Evolutionary conservation across 2,888 invertebrate genomes (phyloP).

Genomic region (Philaethria dido): DNA sequence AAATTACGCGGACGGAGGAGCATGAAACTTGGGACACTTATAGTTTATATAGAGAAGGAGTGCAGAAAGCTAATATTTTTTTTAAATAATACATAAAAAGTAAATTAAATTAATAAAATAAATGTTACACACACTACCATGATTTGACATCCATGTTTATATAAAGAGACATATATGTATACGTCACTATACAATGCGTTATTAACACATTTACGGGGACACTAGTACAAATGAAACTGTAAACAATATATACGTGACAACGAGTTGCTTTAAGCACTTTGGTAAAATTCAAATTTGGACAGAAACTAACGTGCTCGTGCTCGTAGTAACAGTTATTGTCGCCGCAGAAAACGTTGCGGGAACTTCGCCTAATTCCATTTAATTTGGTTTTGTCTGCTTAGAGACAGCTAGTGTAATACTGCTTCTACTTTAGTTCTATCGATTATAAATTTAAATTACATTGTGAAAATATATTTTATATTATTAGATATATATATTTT

Average conservation of each 20-base stretch:
- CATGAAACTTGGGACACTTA: too few species aligned
- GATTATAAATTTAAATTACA: background rate
- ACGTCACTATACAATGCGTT: too few species aligned
- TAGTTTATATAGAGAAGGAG: too few species aligned
- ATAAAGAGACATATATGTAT: too few species aligned
- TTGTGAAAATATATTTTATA: background rate
- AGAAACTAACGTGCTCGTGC: conserved; percentile 11
- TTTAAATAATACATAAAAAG: too few species aligned
- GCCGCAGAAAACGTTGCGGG: conserved; percentile 11
- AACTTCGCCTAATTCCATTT: conserved; percentile 21
- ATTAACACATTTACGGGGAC: too few species aligned
- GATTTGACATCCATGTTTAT: too few species aligned
- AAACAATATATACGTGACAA: conserved; percentile 1
- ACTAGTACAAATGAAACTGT: background rate
- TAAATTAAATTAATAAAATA: too few species aligned
- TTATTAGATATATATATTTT: too few species aligned
- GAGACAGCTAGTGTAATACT: background rate
- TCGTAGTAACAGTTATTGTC: conserved; percentile 22
- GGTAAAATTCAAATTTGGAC: conserved; percentile 16
- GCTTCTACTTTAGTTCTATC: background rate
- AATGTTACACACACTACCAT: too few species aligned
- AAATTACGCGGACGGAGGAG: too few species aligned
- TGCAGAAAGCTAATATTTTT: too few species aligned
- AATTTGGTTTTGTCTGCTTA: conserved; percentile 20
- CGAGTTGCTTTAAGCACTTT: conserved; percentile 3